A percentile compares a stretch with the other conserved stretches of the same genome.
These are phyloP conservation scores for Papilio polyxenes DNA, from an alignment of 1,140 invertebrate genomes.

Conservation along the genomic window DNA sequence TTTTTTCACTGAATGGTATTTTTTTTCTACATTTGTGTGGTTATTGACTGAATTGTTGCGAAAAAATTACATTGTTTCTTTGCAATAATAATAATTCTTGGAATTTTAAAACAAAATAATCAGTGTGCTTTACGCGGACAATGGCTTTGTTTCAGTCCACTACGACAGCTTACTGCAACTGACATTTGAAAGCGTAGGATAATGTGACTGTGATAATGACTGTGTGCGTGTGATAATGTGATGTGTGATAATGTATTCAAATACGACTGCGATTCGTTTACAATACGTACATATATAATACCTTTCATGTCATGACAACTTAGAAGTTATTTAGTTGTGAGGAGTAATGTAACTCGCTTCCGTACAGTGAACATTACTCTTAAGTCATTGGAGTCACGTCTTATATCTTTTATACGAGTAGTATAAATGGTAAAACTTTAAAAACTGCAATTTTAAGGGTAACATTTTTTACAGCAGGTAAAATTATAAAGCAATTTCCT, in stretches of 20 bases:
- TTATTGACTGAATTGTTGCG: no score
- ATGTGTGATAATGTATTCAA: no score
- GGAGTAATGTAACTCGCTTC: no score
- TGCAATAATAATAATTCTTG: background rate
- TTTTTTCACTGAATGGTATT: no score
- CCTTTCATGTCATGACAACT: background rate
- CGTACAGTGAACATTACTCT: no score
- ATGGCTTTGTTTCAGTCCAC: constrained; percentile 4
- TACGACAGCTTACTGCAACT: background rate
- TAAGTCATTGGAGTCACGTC: background rate
- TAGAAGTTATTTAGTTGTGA: no score
- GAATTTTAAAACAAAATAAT: background rate
- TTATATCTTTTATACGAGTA: background rate
- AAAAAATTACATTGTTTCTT: background rate
- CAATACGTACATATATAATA: background rate
- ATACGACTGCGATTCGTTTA: background rate
- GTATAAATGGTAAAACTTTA: background rate
- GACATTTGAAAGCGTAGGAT: constrained; percentile 17
- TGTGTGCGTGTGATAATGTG: no score
- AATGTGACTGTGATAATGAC: background rate
- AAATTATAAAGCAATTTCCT: constrained; percentile 10
- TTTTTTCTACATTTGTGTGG: no score
- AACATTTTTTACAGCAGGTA: background rate
- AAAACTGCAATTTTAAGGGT: background rate
- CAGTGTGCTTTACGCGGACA: background rate